phyloP scores from a whole-genome alignment of 2,888 invertebrate species.

The Lamellibrachia satsuma region DNA sequence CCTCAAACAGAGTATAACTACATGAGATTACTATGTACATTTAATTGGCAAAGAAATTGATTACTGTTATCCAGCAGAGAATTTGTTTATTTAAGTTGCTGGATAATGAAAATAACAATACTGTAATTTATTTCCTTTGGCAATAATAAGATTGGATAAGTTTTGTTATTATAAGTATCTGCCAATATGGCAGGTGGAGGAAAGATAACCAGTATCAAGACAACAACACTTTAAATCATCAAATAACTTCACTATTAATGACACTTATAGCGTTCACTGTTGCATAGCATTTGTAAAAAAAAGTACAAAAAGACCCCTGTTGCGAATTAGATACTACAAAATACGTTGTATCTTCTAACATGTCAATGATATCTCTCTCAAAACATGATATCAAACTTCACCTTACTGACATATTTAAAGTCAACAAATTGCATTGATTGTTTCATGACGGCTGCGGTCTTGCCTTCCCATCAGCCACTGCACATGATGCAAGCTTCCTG shows the following conservation, averaged over 20 bases:
- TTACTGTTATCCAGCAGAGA: neutral
- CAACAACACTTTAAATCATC: neutral
- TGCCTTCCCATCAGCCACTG: conserved; percentile 68
- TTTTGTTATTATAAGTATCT: too few species aligned
- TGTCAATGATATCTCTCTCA: neutral
- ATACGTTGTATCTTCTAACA: neutral
- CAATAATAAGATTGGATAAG: too few species aligned
- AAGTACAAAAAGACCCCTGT: neutral
- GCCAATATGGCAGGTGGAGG: neutral
- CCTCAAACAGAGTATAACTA: neutral
- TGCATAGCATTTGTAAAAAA: neutral
- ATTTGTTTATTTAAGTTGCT: neutral
- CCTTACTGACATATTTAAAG: neutral
- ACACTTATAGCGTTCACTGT: too few species aligned
- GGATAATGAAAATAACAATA: too few species aligned
- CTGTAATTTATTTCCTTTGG: too few species aligned
- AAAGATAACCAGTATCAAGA: neutral
- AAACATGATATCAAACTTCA: neutral
- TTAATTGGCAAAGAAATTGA: neutral
- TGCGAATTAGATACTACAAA: neutral
- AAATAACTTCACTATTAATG: too few species aligned
- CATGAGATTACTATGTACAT: neutral
- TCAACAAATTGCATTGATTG: conserved; percentile 19
- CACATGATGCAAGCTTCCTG: conserved; percentile 89
- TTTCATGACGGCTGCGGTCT: neutral